These are phyloP conservation scores for Philopedon plagiatum DNA, from an alignment of 2,888 invertebrate species.

Conservation along the genomic window DNA sequence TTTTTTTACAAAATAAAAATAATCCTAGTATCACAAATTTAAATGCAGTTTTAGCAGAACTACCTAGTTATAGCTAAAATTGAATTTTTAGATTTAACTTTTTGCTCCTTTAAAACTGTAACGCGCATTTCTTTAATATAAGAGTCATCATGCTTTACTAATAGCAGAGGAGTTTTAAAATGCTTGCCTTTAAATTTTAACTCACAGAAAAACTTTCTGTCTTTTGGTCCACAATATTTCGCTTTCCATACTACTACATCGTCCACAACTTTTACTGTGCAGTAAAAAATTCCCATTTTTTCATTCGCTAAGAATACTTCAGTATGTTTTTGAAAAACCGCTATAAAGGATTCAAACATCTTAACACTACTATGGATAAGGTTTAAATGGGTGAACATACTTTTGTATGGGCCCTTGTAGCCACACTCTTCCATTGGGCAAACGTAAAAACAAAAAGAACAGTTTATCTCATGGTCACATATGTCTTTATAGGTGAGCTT, in stretches of 20 bases:
- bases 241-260: constrained; percentile 57
- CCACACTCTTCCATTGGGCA: constrained; percentile 57
- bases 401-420: constrained; percentile 53
- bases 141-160: constrained; percentile 53
- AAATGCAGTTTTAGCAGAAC: background rate
- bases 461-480: constrained; percentile 56
- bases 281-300: constrained; percentile 59
- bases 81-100: constrained; percentile 60
- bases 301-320: constrained; percentile 57
- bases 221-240: constrained; percentile 58
- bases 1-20: too few species aligned
- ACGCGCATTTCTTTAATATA: constrained; percentile 54
- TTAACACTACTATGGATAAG: constrained; percentile 59
- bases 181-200: constrained; percentile 58
- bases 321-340: constrained; percentile 58
- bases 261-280: constrained; percentile 47
- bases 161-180: constrained; percentile 53
- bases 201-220: constrained; percentile 58
- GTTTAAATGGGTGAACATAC: constrained; percentile 57
- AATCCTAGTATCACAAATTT: background rate
- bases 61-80: constrained; percentile 54
- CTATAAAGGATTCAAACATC: constrained; percentile 54
- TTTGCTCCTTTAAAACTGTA: constrained; percentile 58
- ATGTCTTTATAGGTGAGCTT: constrained; percentile 56
- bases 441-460: constrained; percentile 58